Base-by-base conservation (phyloP, 2,797 vertebrate genomes). In the Myotis myotis region DNA sequence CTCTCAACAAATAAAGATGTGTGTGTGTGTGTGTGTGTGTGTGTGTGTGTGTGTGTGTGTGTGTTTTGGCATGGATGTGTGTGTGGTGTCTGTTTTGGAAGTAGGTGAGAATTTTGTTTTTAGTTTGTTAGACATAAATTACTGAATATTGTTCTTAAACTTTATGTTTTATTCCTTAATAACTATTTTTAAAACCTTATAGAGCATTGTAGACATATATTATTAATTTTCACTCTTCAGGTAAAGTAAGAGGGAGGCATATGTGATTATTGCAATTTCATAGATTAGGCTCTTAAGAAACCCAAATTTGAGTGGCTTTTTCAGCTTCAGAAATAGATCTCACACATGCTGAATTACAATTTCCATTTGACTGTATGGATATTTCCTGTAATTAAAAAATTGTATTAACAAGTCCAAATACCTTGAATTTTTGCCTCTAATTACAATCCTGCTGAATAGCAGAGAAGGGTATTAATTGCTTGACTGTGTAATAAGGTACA, bases 231-330 rank as follows among this genome's bases (percentile, higher is more conserved):
- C 38, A 89, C 30, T 49, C 2, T 88, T 1, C 2, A 47, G 36
- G 28, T 47, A 83, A 60, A 30, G 1, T 64, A 89, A 93, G 28
- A 93, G 23, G 36, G 25, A 47, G 17, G 7, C 8, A 89, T 87
- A 92, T 55, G 17, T 51, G 89, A 66, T 41, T 68, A 49, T 89
- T 51, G 89, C 6, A 91, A 51, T 85, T 93, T 96, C 93, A 89
- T 76, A 81, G 41, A 74, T 91, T 91, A 74, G 8, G 16, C 78
- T 68, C 23, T 80, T 76, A 93, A 74, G 36, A 91, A 91, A 33
- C 2, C 2, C 23, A 87, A 64, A 80, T 85, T 72, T 83, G 51
- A 80, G 13, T 81, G n/a, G 1, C 10, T 47, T 89, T 87, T 93
- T 70, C 36, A 85, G 57, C 8, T 44, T 91, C n/a, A 96, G 51